These are phyloP conservation scores for Copidosoma aretas DNA, from an alignment of 2,888 invertebrate genomes.

Conservation along the genomic window DNA sequence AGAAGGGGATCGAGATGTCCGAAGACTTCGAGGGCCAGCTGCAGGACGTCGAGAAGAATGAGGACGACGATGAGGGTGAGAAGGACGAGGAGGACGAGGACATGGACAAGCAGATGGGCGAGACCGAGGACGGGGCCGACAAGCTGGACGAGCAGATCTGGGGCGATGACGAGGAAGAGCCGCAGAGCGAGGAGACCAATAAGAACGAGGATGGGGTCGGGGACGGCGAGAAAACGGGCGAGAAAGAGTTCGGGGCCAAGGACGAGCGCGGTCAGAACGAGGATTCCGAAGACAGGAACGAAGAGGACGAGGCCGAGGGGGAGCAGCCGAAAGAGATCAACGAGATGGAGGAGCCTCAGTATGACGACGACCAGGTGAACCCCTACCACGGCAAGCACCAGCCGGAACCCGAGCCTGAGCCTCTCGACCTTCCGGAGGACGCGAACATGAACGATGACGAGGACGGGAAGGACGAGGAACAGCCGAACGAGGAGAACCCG, in stretches of 20 bases:
- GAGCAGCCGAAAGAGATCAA: slow-evolving; percentile 76
- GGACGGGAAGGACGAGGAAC: slow-evolving; percentile 69
- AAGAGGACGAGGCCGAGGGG: slow-evolving; percentile 56
- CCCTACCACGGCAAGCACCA: slow-evolving; percentile 82
- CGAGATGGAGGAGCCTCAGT: slow-evolving; percentile 81
- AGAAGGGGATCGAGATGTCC: slow-evolving; percentile 93
- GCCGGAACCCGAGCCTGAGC: slow-evolving; percentile 81
- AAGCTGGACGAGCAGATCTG: slow-evolving; percentile 81
- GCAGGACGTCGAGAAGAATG: slow-evolving; percentile 78
- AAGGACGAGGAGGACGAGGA: slow-evolving; percentile 76
- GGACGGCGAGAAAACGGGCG: slow-evolving; percentile 75
- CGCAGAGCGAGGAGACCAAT: slow-evolving; percentile 68
- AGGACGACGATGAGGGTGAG: slow-evolving; percentile 72
- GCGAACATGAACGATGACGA: slow-evolving; percentile 79
- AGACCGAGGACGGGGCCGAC: slow-evolving; percentile 86
- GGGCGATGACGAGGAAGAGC: slow-evolving; percentile 78
- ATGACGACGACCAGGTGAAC: slow-evolving; percentile 80
- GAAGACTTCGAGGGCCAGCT: slow-evolving; percentile 92
- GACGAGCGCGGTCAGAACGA: slow-evolving; percentile 54
- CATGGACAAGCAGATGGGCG: slow-evolving; percentile 95
- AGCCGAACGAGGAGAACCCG: slow-evolving; percentile 75
- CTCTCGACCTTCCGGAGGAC: slow-evolving; percentile 88
- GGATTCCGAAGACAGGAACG: slow-evolving; percentile 41
- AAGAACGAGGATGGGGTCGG: slow-evolving; percentile 67
- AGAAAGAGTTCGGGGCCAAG: slow-evolving; percentile 62